Base-by-base conservation (phyloP, 2,888 invertebrate species). In the Tholera decimalis region DNA sequence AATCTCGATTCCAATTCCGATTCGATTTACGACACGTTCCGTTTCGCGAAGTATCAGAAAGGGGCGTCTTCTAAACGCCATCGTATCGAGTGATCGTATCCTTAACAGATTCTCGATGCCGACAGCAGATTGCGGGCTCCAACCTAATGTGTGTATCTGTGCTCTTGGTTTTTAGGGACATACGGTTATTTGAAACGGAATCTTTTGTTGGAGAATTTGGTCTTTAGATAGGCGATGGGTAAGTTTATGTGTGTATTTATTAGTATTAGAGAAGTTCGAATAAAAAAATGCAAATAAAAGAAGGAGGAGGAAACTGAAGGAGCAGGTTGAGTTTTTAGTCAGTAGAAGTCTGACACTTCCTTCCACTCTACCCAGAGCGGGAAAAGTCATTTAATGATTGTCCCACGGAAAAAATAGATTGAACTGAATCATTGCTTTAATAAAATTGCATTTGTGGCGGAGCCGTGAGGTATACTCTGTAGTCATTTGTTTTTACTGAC, bases 21-120 rank as follows among this genome's bases (percentile, higher is more conserved):
- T 84, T 88, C 88, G 83, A 88, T 88, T 88, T 88, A 85, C 85
- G 84, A 84, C 80, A 82, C 84, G 82, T 84, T 82, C 83, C 80
- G 88, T 89, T 88, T 87, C 85, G 85, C 81, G 85, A 83, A 85
- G 91, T 89, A 91, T 88, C 88, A 88, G 91, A 88, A 91, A 91
- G 85, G 83, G 92, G 91, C 91, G 92, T 90, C 83, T 82, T 84
- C 86, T 88, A 86, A 91, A 88, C 88, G 89, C 80, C 83, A 74
- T 83, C 85, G 86, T 83, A 83, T 86, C 86, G 88, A 89, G 84
- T 89, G 90, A 91, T 91, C 88, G 88, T 83, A 86, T 87, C 89
- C 85, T 87, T 89, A 88, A 87, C 88, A 87, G 88, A 88, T 89
- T 87, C 87, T 82, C 82, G 83, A 83, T 81, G 84, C 83, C 80